Evolutionary conservation across 2,888 invertebrate genomes (phyloP).

Genomic region (Papilio protenor): DNA sequence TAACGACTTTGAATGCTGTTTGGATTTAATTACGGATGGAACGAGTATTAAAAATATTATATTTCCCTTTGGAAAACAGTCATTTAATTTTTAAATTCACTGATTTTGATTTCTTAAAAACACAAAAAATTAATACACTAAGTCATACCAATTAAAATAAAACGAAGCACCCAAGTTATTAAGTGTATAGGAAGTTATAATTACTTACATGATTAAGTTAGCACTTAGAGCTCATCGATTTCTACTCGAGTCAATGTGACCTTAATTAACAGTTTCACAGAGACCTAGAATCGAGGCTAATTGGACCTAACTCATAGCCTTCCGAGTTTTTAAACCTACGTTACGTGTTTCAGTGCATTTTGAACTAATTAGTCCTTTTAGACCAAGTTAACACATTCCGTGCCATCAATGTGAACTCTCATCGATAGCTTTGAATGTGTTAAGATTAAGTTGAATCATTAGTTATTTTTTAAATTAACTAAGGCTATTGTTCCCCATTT

Average conservation of each 20-base stretch:
- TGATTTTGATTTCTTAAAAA: background rate
- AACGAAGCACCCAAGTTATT: background rate
- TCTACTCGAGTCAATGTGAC: constrained; percentile 22
- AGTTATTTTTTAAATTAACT: too few relatives aligned
- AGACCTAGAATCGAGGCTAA: constrained; percentile 22
- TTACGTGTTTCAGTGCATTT: background rate
- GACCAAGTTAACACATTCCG: too few relatives aligned
- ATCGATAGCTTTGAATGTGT: too few relatives aligned
- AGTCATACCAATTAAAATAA: background rate
- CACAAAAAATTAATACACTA: background rate
- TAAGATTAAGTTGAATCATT: too few relatives aligned
- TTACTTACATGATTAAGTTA: background rate
- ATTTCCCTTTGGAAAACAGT: too few relatives aligned
- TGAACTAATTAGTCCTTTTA: too few relatives aligned
- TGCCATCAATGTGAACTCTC: too few relatives aligned
- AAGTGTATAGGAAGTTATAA: background rate
- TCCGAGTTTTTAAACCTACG: background rate
- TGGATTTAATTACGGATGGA: too few relatives aligned
- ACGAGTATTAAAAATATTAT: too few relatives aligned
- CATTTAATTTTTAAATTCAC: too few relatives aligned
- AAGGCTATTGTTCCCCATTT: too few relatives aligned
- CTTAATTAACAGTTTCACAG: constrained; percentile 27
- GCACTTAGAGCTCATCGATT: constrained; percentile 8
- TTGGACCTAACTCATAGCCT: background rate
- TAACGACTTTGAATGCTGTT: background rate